Base-by-base conservation (phyloP, 2,113 vertebrate genomes). In the Oceanites oceanicus region DNA sequence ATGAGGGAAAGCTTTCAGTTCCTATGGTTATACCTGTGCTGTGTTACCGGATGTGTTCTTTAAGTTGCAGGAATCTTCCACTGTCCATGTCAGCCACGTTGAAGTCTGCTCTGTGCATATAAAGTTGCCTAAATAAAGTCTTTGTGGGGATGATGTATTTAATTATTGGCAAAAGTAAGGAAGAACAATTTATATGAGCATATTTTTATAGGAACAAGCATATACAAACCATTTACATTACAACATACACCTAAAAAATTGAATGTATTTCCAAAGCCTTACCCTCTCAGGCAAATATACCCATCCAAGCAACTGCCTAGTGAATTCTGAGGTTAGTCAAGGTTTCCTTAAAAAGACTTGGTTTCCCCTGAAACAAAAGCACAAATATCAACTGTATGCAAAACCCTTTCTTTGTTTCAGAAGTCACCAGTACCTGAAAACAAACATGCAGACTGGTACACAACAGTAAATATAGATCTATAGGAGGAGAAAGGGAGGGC, bases 281-380 rank as follows among this genome's bases (percentile, higher is more conserved):
- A 61, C 6, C 4, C 34, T 61, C 36, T 45, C 21, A 22, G 17
- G 15, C 53, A 49, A 84, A 83, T 72, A 76, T 8, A 45, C 2
- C 2, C 10, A 53, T 40, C 30, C n/a, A 26, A 72, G 8, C 7
- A 38, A 47, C 21, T 0, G 0, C 2, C 15, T 62, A 30, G 20
- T 40, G 26, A 67, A 59, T 50, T 81, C 36, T 73, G 44, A 61
- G 16, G 21, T 26, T 7, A 7, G 6, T 9, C 20, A 40, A 53
- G 8, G 3, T 52, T 93, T 74, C 32, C 32, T 32, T 45, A 21
- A 34, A 87, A 86, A 56, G 1, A 9, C 32, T 44, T 53, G 36
- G 5, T 59, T 58, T 44, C 14, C 17, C 2, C 32, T 72, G 2
- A 2, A 80, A 79, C 27, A 49, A 73, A 71, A 59, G 8, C 59